These are phyloP conservation scores for Eulemur coronatus DNA, from an alignment of 2,797 vertebrate genomes.

Conservation along the genomic window DNA sequence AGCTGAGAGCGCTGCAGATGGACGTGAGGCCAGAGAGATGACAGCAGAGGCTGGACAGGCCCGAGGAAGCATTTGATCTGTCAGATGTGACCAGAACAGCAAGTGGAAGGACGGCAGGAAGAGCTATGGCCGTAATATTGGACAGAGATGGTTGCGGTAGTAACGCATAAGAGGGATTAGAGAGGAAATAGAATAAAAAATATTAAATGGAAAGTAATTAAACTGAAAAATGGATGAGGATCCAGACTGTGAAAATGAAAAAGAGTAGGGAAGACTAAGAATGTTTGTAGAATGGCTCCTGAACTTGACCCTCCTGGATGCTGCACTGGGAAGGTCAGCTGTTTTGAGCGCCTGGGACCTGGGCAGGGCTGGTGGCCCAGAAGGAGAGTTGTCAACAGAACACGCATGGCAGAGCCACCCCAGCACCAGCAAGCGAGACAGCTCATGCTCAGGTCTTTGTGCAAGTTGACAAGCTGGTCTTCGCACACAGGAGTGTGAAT, in stretches of 20 bases:
- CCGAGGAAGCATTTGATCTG: too few relatives aligned
- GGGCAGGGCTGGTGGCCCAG: accelerated
- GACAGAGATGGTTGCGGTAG: background rate
- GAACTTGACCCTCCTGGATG: background rate
- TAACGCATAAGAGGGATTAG: background rate
- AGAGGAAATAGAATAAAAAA: background rate
- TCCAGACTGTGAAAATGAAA: background rate
- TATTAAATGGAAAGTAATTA: background rate
- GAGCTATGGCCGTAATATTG: background rate
- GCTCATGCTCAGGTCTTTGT: accelerated
- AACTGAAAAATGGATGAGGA: background rate
- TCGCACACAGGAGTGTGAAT: too few relatives aligned
- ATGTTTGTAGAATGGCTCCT: too few relatives aligned
- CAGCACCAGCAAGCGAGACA: accelerated
- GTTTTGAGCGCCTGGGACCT: accelerated
- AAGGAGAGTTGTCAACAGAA: accelerated
- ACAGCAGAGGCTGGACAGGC: background rate
- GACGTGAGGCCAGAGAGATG: accelerated
- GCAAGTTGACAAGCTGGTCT: accelerated
- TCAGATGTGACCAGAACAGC: background rate
- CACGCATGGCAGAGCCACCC: accelerated
- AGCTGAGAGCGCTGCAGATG: background rate
- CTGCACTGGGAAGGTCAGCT: background rate
- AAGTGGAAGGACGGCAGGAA: background rate
- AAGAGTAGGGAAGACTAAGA: background rate